Evolutionary conservation across 2,888 invertebrate species (phyloP).

Genomic region (Parnassius mnemosyne): DNA sequence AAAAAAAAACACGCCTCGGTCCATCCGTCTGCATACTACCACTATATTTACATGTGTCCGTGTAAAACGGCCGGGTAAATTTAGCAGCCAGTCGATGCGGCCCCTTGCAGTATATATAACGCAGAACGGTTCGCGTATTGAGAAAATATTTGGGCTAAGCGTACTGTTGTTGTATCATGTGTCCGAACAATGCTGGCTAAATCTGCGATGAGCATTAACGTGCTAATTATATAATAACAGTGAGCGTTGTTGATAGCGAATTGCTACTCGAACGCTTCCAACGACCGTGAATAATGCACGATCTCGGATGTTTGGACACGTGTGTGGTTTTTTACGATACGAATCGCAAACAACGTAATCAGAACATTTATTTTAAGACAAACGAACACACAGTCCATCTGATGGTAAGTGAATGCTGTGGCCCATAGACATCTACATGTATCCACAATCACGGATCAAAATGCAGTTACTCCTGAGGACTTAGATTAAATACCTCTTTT

Average conservation of each 20-base stretch:
- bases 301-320: no score
- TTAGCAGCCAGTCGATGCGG: slow-evolving; percentile 57
- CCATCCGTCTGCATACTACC: slow-evolving; percentile 44
- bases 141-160: neutral
- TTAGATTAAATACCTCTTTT: no score
- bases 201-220: slow-evolving; percentile 1
- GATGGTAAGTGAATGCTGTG: no score
- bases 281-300: neutral
- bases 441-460: no score
- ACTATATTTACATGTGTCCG: slow-evolving; percentile 57
- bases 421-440: no score
- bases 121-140: neutral
- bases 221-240: neutral
- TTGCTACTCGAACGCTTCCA: neutral
- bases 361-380: no score
- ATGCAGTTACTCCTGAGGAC: no score
- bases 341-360: no score
- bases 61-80: slow-evolving; percentile 50
- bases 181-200: slow-evolving; percentile 24
- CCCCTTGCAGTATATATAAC: slow-evolving; percentile 41
- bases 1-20: slow-evolving; percentile 33
- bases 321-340: no score
- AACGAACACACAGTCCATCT: no score
- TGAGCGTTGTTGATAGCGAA: neutral
- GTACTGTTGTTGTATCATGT: slow-evolving; percentile 32